Evolutionary conservation across 1,140 invertebrate species (phyloP).

Genomic region (Bombus turneri): DNA sequence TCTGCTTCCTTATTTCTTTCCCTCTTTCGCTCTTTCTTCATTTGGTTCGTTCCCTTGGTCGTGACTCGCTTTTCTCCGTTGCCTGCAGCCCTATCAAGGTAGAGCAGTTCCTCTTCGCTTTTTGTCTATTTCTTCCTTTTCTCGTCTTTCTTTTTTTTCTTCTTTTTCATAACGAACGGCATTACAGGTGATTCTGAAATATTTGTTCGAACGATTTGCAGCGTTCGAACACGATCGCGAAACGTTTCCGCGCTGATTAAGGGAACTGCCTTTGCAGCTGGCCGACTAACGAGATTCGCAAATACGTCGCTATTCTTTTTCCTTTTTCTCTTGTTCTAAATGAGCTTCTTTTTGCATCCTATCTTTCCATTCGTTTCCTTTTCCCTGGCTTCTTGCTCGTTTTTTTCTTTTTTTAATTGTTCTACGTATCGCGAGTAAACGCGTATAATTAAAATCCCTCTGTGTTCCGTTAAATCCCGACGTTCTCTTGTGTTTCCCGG

Average conservation of each 20-base stretch:
- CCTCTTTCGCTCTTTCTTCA: neutral
- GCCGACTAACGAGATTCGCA: slow-evolving; percentile 24
- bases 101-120: neutral
- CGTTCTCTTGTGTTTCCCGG: neutral
- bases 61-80: slow-evolving; percentile 1
- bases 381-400: neutral
- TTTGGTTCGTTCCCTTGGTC: neutral
- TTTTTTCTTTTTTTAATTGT: neutral
- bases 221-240: slow-evolving; percentile 41
- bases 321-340: neutral
- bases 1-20: neutral
- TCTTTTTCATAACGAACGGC: slow-evolving; percentile 23
- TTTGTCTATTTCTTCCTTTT: neutral
- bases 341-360: neutral
- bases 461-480: neutral
- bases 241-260: slow-evolving; percentile 35
- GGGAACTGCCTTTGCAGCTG: slow-evolving; percentile 3
- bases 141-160: neutral
- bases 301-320: neutral
- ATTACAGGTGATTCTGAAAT: slow-evolving; percentile 36
- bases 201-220: slow-evolving; percentile 31
- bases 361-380: neutral
- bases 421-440: neutral
- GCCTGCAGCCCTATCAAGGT: neutral
- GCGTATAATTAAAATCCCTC: slow-evolving; percentile 19